These are phyloP conservation scores for Leucoma salicis DNA, from an alignment of 2,888 invertebrate genomes.

Conservation along the genomic window DNA sequence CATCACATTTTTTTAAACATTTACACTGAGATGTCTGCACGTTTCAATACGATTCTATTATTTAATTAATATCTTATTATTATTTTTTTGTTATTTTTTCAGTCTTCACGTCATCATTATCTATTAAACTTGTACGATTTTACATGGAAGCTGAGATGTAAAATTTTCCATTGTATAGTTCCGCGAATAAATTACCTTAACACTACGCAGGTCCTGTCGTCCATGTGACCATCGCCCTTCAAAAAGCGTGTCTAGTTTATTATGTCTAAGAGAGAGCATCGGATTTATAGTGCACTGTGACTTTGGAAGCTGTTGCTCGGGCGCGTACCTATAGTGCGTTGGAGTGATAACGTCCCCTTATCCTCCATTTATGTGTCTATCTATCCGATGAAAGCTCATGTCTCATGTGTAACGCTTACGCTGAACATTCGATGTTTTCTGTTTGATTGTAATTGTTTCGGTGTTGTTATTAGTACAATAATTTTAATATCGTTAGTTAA, in stretches of 20 bases:
- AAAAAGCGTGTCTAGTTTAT: constrained; percentile 63
- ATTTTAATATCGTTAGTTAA: constrained; percentile 48
- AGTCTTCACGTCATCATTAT: constrained; percentile 49
- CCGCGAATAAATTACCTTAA: constrained; percentile 21
- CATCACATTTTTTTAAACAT: constrained; percentile 57
- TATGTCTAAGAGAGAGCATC: constrained; percentile 48
- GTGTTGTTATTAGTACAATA: constrained; percentile 62
- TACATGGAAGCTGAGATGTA: constrained; percentile 69
- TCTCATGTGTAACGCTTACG: constrained; percentile 64
- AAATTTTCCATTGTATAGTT: constrained; percentile 46
- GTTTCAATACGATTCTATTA: constrained; percentile 46
- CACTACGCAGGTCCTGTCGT: constrained; percentile 45
- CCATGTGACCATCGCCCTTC: constrained; percentile 74
- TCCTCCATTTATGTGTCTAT: constrained; percentile 22
- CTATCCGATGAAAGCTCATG: constrained; percentile 52
- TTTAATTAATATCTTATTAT: constrained; percentile 36
- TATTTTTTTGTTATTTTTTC: constrained; percentile 40
- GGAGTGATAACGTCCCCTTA: constrained; percentile 18
- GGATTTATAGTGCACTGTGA: constrained; percentile 6
- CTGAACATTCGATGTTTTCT: constrained; percentile 54
- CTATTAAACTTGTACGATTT: constrained; percentile 63
- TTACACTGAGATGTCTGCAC: constrained; percentile 57
- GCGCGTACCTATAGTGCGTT: neutral
- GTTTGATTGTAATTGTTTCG: constrained; percentile 47
- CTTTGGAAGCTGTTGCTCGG: neutral